Percentiles rank a stretch among this genome's conserved stretches.
These are phyloP conservation scores for Falco rusticolus DNA, from an alignment of 2,797 vertebrate genomes.

Conservation along the genomic window DNA sequence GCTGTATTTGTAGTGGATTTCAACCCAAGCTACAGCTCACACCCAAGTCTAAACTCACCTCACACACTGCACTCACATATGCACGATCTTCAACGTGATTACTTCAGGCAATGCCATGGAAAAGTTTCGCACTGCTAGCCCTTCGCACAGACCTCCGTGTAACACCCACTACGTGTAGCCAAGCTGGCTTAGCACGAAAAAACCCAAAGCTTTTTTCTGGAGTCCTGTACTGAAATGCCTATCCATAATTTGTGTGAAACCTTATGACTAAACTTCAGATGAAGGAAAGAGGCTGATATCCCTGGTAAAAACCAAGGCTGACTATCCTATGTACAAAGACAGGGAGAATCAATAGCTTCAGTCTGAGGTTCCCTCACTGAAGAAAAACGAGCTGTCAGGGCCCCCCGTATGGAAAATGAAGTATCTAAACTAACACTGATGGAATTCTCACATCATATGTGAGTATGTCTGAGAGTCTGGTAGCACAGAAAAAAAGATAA, in stretches of 20 bases:
- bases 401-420: background rate
- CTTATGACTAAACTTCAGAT: background rate
- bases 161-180: background rate
- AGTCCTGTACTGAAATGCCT: background rate
- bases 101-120: background rate
- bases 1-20: background rate
- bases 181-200: background rate
- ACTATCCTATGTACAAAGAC: background rate
- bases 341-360: background rate
- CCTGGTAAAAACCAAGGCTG: background rate
- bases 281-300: background rate
- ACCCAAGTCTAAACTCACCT: background rate
- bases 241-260: background rate
- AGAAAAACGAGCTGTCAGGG: background rate
- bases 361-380: background rate
- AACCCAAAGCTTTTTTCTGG: background rate
- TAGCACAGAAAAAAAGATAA: background rate
- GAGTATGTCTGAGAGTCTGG: background rate
- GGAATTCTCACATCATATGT: background rate
- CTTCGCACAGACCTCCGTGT: background rate
- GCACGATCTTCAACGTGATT: background rate
- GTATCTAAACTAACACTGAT: background rate
- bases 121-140: background rate
- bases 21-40: background rate
- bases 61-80: rapidly evolving